Percentiles rank a stretch among this genome's conserved stretches.
phyloP scores from a whole-genome alignment of 2,888 invertebrate species.

The Atethmia centrago region DNA sequence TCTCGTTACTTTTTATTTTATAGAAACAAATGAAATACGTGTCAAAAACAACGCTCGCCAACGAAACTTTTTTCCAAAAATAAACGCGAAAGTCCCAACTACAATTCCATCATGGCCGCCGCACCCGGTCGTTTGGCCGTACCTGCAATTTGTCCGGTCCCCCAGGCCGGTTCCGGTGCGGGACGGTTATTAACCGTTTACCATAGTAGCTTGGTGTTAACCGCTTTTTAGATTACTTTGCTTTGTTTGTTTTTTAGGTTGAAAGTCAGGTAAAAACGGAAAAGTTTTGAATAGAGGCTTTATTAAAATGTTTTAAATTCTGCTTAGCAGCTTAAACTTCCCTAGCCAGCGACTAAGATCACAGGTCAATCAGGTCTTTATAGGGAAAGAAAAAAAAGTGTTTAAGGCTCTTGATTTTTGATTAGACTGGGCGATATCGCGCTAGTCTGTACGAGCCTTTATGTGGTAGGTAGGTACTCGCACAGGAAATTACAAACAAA shows the following conservation, averaged over 20 bases:
- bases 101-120: slow-evolving; percentile 36
- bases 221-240: slow-evolving; percentile 61
- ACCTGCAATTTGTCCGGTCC: slow-evolving; percentile 67
- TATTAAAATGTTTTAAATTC: slow-evolving; percentile 7
- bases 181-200: slow-evolving; percentile 65
- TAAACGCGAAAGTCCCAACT: slow-evolving; percentile 7
- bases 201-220: slow-evolving; percentile 56
- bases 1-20: background rate
- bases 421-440: too few species aligned
- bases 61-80: slow-evolving; percentile 1
- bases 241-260: slow-evolving; percentile 53
- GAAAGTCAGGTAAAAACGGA: slow-evolving; percentile 17
- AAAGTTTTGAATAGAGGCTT: slow-evolving; percentile 17
- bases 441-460: too few species aligned
- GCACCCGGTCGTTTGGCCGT: slow-evolving; percentile 29
- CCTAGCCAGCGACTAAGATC: background rate
- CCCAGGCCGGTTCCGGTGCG: slow-evolving; percentile 57
- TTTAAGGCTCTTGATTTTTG: too few species aligned
- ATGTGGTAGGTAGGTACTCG: background rate
- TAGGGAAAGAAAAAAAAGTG: background rate
- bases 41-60: background rate
- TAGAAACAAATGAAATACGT: background rate
- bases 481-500: background rate
- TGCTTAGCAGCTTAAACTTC: background rate
- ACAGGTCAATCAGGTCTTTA: too few species aligned